A percentile compares a stretch with the other conserved stretches of the same genome.
Conservation (phyloP, 2,113 vertebrate species). For the Pampusana beccarii region DNA sequence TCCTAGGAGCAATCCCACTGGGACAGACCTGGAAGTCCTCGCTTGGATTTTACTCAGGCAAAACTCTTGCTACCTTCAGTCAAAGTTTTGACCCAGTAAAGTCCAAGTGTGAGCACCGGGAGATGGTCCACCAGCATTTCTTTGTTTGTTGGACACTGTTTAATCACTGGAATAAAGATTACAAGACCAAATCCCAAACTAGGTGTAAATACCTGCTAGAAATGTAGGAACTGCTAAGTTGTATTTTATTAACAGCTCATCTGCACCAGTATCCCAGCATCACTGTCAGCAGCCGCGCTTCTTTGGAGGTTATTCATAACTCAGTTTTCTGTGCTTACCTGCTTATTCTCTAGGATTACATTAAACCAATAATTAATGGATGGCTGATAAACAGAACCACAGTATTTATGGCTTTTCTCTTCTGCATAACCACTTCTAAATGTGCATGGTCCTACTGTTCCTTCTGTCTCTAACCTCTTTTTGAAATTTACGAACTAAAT, state of each 20-base stretch:
- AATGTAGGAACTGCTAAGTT: neutral
- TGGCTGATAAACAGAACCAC: neutral
- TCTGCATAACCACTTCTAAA: neutral
- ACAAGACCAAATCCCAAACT: neutral
- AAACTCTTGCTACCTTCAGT: neutral
- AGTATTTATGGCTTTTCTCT: neutral
- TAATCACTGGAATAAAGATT: neutral
- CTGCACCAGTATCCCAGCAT: neutral
- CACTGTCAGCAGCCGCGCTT: neutral
- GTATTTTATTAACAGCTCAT: neutral
- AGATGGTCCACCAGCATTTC: neutral
- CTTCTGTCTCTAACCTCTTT: neutral
- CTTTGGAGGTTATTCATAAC: neutral
- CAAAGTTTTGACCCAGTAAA: neutral
- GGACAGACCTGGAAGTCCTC: constrained; percentile 50
- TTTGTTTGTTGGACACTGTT: neutral
- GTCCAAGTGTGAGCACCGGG: neutral
- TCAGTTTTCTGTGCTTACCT: neutral
- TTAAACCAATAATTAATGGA: neutral
- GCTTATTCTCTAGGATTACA: neutral
- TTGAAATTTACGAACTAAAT: neutral
- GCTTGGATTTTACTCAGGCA: neutral
- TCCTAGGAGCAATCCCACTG: constrained; percentile 25
- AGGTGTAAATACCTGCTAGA: neutral
- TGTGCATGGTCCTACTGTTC: neutral